Evolutionary conservation across 2,113 vertebrate genomes (phyloP).

Genomic region (Monopterus albus): DNA sequence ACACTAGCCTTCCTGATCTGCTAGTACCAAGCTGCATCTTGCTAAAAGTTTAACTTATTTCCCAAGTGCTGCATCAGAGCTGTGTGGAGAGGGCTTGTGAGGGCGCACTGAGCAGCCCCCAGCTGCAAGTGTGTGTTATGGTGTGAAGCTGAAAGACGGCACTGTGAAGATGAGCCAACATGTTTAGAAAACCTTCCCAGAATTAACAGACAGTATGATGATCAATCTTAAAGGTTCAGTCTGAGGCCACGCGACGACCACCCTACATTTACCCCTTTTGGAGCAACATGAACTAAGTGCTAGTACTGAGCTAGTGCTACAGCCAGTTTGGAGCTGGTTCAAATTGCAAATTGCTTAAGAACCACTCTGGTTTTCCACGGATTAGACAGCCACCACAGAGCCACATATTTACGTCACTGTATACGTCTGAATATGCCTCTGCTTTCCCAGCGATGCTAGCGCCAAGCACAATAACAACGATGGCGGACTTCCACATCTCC

Average conservation of each 20-base stretch:
- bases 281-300: too few relatives aligned
- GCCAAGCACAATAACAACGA: too few relatives aligned
- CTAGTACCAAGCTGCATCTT: neutral
- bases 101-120: constrained; percentile 8
- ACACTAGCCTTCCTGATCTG: neutral
- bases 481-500: too few relatives aligned
- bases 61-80: neutral
- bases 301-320: too few relatives aligned
- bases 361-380: too few relatives aligned
- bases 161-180: constrained; percentile 6
- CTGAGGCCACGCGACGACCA: neutral
- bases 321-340: too few relatives aligned
- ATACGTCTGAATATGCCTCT: too few relatives aligned
- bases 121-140: neutral
- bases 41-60: neutral
- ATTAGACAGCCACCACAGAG: too few relatives aligned
- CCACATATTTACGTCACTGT: too few relatives aligned
- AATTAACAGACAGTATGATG: neutral
- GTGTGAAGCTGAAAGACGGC: neutral
- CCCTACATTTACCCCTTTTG: neutral
- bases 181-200: constrained; percentile 3
- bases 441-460: too few relatives aligned
- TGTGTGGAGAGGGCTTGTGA: constrained; percentile 10
- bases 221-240: constrained; percentile 1
- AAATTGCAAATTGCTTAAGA: too few relatives aligned